A percentile compares a stretch with the other conserved stretches of the same genome.
These are phyloP conservation scores for Calcarius ornatus DNA, from an alignment of 2,113 vertebrate species.

Conservation along the genomic window DNA sequence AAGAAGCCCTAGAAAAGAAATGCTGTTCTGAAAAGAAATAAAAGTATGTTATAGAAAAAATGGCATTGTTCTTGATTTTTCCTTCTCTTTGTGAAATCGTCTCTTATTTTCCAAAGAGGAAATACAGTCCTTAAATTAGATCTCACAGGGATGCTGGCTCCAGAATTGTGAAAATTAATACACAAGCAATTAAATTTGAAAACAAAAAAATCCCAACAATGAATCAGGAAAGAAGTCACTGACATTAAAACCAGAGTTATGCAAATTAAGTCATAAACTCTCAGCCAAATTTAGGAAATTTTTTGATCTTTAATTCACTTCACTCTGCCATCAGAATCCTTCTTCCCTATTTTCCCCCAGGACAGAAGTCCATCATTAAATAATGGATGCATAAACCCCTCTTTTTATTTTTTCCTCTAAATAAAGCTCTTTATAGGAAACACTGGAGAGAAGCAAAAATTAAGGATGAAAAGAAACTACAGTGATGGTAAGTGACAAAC, in stretches of 20 bases:
- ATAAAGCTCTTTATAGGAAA: background rate
- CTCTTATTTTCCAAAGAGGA: constrained; percentile 7
- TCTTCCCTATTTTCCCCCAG: background rate
- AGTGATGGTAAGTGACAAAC: constrained; percentile 9
- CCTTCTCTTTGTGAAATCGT: background rate
- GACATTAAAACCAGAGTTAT: constrained; percentile 25
- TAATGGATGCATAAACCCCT: constrained; percentile 1
- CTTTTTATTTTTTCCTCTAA: background rate
- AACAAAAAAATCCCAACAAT: background rate
- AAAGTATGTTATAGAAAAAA: background rate
- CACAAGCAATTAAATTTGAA: constrained; percentile 29
- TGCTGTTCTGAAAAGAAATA: background rate
- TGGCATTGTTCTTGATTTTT: background rate
- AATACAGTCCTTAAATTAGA: constrained; percentile 32
- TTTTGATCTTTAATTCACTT: constrained; percentile 44
- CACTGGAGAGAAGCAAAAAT: background rate
- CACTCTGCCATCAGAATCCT: constrained; percentile 13
- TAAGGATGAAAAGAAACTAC: constrained; percentile 10
- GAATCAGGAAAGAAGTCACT: background rate
- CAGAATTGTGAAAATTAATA: constrained; percentile 53
- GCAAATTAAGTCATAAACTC: constrained; percentile 26
- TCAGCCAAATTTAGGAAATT: background rate
- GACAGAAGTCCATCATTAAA: constrained; percentile 16
- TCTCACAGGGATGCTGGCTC: constrained; percentile 16
- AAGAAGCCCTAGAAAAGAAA: background rate